Conservation (phyloP, 2,797 vertebrate genomes). For the Dromococcyx pavoninus region DNA sequence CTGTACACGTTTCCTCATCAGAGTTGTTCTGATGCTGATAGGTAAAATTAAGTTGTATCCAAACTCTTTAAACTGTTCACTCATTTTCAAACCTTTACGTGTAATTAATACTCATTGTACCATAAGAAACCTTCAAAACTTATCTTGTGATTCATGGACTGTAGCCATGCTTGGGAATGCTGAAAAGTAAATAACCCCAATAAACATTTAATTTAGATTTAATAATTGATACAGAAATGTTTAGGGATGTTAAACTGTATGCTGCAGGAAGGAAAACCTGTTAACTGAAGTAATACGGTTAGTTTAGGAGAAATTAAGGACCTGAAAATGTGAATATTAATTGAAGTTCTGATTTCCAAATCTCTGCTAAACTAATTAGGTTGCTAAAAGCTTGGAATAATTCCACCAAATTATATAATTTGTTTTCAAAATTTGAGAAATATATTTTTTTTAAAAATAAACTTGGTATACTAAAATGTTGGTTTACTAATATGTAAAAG, state of each 20-base stretch:
- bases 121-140: constrained; percentile 26
- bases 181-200: constrained; percentile 52
- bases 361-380: constrained; percentile 10
- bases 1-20: neutral
- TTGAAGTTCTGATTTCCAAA: constrained; percentile 47
- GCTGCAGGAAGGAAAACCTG: constrained; percentile 36
- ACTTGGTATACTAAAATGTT: neutral
- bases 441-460: neutral
- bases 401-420: neutral
- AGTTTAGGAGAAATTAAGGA: constrained; percentile 35
- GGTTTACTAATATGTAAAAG: neutral
- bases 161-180: neutral
- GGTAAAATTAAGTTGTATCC: constrained; percentile 42
- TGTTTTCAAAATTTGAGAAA: neutral
- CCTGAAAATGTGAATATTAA: constrained; percentile 30
- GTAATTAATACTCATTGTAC: constrained; percentile 60
- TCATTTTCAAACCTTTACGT: constrained; percentile 49
- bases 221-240: constrained; percentile 52
- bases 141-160: constrained; percentile 21
- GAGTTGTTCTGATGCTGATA: constrained; percentile 15
- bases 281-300: constrained; percentile 32
- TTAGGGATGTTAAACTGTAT: constrained; percentile 29
- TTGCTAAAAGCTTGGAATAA: constrained; percentile 21
- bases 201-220: constrained; percentile 69
- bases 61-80: constrained; percentile 29